These are phyloP conservation scores for Syrista parreyssii DNA, from an alignment of 2,888 invertebrate species.

Conservation along the genomic window DNA sequence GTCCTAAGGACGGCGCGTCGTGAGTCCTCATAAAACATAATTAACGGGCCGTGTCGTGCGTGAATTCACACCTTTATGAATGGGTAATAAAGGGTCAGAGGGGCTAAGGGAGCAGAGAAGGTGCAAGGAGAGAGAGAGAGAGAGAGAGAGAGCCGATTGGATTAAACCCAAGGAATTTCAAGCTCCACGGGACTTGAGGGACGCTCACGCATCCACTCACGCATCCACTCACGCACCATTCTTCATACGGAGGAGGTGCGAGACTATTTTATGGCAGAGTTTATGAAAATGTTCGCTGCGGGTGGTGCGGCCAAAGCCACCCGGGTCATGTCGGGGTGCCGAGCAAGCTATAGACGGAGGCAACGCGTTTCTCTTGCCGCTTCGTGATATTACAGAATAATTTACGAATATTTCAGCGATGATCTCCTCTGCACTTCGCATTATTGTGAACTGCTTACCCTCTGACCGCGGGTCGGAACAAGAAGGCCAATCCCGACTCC, in stretches of 20 bases:
- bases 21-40: conserved; percentile 24
- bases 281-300: conserved; percentile 56
- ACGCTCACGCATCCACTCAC: neutral
- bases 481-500: too few relatives aligned
- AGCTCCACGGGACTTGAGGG: neutral
- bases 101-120: neutral
- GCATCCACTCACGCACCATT: neutral
- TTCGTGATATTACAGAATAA: conserved; percentile 56
- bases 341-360: too few relatives aligned
- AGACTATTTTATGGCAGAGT: conserved; percentile 46
- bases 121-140: neutral
- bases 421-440: too few relatives aligned
- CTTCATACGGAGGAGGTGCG: neutral
- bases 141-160: neutral
- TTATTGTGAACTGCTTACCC: too few relatives aligned
- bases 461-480: too few relatives aligned
- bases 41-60: conserved; percentile 22
- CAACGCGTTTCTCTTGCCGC: conserved; percentile 26
- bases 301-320: conserved; percentile 31
- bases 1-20: neutral
- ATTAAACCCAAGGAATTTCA: conserved; percentile 8
- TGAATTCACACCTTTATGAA: conserved; percentile 28
- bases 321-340: neutral
- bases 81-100: conserved; percentile 24
- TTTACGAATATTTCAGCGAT: conserved; percentile 53